Percentiles rank a stretch among this genome's conserved stretches.
Evolutionary conservation across 2,888 invertebrate genomes (phyloP).

Genomic region (Eugnorisma glareosa): DNA sequence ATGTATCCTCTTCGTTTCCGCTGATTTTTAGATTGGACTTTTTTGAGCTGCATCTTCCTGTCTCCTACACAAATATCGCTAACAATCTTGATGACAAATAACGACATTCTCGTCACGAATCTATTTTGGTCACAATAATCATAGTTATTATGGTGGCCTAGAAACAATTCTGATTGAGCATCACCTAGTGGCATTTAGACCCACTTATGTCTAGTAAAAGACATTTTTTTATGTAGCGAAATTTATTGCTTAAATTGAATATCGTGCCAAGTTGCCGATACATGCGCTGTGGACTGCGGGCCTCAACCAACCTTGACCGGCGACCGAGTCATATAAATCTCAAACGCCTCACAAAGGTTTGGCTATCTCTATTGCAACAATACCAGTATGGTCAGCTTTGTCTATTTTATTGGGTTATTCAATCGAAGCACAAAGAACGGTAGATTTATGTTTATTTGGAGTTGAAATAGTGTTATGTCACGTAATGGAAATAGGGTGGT

Average conservation of each 20-base stretch:
- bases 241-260: conserved; percentile 70
- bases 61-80: conserved; percentile 48
- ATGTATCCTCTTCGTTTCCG: conserved; percentile 51
- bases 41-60: conserved; percentile 47
- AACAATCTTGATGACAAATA: conserved; percentile 53
- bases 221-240: conserved; percentile 47
- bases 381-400: conserved; percentile 59
- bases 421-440: conserved; percentile 48
- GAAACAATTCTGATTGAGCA: conserved; percentile 44
- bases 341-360: conserved; percentile 73
- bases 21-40: conserved; percentile 35
- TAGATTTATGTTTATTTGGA: conserved; percentile 33
- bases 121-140: conserved; percentile 54
- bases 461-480: conserved; percentile 28
- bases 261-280: conserved; percentile 82
- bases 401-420: conserved; percentile 54
- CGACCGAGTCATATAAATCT: conserved; percentile 77
- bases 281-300: conserved; percentile 81
- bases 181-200: conserved; percentile 46
- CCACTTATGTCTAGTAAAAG: conserved; percentile 42
- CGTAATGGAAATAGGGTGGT: conserved; percentile 25
- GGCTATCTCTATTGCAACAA: conserved; percentile 69
- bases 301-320: conserved; percentile 87
- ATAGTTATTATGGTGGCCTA: conserved; percentile 35
- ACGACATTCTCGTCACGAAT: conserved; percentile 29